Percentiles rank a stretch among this genome's conserved stretches.
Conservation (phyloP, 2,888 invertebrate genomes). For the Dioctria rufipes region DNA sequence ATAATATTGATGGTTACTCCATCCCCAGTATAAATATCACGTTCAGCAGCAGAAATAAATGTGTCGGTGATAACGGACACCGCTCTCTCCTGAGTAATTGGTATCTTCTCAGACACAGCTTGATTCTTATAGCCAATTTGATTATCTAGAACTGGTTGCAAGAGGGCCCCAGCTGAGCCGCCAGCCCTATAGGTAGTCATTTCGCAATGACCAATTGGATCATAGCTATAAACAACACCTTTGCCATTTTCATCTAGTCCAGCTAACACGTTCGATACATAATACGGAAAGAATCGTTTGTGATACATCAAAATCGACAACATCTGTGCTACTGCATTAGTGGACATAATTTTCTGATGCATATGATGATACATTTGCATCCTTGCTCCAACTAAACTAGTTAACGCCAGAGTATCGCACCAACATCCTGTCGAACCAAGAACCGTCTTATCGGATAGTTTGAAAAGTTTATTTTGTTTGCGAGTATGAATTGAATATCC, state of each 20-base stretch:
- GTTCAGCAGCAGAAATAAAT: conserved; percentile 97
- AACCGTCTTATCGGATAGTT: conserved; percentile 85
- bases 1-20: conserved; percentile 88
- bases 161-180: conserved; percentile 90
- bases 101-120: conserved; percentile 74
- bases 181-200: conserved; percentile 87
- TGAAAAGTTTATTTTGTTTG: conserved; percentile 89
- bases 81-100: conserved; percentile 86
- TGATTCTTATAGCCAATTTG: conserved; percentile 94
- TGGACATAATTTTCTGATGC: conserved; percentile 93
- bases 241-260: conserved; percentile 94
- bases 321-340: conserved; percentile 95
- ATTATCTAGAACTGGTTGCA: conserved; percentile 97
- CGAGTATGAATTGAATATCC: conserved; percentile 93
- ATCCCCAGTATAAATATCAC: conserved; percentile 98
- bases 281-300: conserved; percentile 98
- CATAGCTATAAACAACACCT: conserved; percentile 96
- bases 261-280: conserved; percentile 94
- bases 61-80: conserved; percentile 91
- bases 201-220: conserved; percentile 97
- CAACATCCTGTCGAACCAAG: conserved; percentile 97
- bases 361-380: conserved; percentile 97
- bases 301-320: conserved; percentile 96
- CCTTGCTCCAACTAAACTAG: conserved; percentile 85
- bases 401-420: conserved; percentile 95